Base-by-base conservation (phyloP, 37 sponge, comb jelly and placozoan species). In the Spongia lamella region DNA sequence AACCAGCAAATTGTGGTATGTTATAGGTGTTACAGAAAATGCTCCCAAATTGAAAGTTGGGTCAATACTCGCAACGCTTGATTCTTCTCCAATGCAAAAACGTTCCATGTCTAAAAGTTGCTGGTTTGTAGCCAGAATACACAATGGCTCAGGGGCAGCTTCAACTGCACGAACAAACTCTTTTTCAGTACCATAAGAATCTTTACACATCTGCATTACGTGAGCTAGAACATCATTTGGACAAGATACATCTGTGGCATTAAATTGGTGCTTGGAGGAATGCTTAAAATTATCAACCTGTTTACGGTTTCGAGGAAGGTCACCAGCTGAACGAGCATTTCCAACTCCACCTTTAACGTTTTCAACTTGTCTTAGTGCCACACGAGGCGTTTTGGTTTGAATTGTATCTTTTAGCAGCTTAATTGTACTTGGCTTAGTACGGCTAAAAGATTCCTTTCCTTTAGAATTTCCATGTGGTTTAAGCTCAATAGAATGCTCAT, bases 101-200 rank as follows among this genome's bases (percentile, higher is more conserved):
- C 70, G 3, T 24, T 49, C 70, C n/a, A 64, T 32, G 25, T 66
- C 66, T 30, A 11, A 5, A 1, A 78, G 58, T 57, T 78, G 68
- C 55, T 78, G 67, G 47, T 79, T 51, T 9, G 70, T 79, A 2
- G 70, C 62, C n/a, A 79, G 58, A 56, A 79, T 51, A 39, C 70
- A 79, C 70, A 79, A 57, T 22, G 80, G 80, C 39, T 79, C 80
- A 7, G 80, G 80, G 9, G 80, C 70, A 13, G 70, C 70, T 57
- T 58, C 61, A 7, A 79, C 80, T 38, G 70, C 35, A 7, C 80
- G 47, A 37, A 79, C 38, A 34, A 38, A 79, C 0, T 49, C 70
- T 3, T 67, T 20, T n/a, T 7, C 1, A 15, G 7, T 19, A 4
- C 13, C 52, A 14, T 20, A 31, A 9, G 80, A n/a, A 14, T 67